Percentiles rank a stretch among this genome's conserved stretches.
These are phyloP conservation scores for Camelus dromedarius DNA, from an alignment of 2,113 vertebrate genomes.

Conservation along the genomic window DNA sequence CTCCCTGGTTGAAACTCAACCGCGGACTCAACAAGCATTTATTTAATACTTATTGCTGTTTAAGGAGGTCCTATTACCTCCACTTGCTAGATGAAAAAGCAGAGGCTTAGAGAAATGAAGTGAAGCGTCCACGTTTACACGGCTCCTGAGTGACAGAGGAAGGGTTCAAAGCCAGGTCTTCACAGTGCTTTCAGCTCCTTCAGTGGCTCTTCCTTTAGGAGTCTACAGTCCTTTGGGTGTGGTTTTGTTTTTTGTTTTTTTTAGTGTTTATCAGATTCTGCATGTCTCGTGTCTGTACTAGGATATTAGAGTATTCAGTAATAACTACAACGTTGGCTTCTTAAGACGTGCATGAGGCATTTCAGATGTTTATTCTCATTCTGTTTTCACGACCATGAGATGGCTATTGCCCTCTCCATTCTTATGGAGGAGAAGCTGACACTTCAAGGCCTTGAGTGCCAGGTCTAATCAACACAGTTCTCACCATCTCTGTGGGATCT, in stretches of 20 bases:
- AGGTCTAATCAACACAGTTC: not conserved
- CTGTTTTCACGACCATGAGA: not conserved
- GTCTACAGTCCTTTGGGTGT: not conserved
- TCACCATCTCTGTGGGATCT: not conserved
- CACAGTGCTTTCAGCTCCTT: not conserved
- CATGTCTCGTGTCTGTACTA: not conserved
- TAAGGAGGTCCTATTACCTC: not conserved
- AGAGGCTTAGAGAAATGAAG: not conserved
- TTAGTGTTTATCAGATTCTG: conserved; percentile 25
- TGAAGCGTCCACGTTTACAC: not conserved
- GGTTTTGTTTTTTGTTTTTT: not conserved
- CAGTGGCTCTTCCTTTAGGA: not conserved
- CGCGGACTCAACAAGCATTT: not conserved
- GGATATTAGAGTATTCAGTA: not conserved
- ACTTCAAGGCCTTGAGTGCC: not conserved
- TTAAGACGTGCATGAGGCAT: not conserved
- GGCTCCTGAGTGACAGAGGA: not conserved
- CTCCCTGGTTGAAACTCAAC: not conserved
- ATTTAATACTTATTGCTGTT: conserved; percentile 6
- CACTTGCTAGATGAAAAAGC: conserved; percentile 2
- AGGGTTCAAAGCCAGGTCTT: not conserved
- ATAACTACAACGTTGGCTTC: not conserved
- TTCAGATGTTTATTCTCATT: not conserved
- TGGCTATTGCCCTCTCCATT: not conserved
- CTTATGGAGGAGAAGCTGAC: not conserved